Evolutionary conservation across 2,888 invertebrate species (phyloP).

Genomic region (Dolomedes plantarius): DNA sequence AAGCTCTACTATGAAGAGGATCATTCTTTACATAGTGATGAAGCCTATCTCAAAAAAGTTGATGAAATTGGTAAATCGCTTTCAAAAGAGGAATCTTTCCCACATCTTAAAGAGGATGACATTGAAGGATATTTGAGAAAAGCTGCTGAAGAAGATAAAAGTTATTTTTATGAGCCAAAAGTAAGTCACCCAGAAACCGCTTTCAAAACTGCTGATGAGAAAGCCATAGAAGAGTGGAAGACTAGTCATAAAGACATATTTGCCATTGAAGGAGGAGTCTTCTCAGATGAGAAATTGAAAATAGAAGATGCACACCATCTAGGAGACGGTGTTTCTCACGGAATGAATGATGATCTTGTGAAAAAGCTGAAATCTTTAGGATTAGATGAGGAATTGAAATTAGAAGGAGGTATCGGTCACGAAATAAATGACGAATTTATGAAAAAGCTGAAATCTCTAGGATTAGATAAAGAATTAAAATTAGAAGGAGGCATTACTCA

Average conservation of each 20-base stretch:
- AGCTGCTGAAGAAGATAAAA: background rate
- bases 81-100: background rate
- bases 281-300: background rate
- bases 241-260: conserved; percentile 8
- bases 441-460: no score
- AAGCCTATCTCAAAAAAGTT: conserved; percentile 7
- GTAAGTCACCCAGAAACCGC: background rate
- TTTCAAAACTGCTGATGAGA: background rate
- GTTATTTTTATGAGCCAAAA: background rate
- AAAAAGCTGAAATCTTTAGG: no score
- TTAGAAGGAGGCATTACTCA: background rate
- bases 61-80: background rate
- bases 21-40: background rate
- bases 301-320: no score
- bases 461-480: background rate
- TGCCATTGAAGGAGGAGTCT: background rate
- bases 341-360: no score
- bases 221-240: background rate
- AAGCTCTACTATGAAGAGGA: background rate
- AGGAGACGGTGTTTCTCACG: no score
- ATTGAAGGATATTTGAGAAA: background rate
- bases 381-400: background rate
- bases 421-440: no score
- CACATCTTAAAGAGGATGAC: background rate
- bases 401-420: no score